Evolutionary conservation across 2,113 vertebrate species (phyloP).

Genomic region (Polyodon spathula): DNA sequence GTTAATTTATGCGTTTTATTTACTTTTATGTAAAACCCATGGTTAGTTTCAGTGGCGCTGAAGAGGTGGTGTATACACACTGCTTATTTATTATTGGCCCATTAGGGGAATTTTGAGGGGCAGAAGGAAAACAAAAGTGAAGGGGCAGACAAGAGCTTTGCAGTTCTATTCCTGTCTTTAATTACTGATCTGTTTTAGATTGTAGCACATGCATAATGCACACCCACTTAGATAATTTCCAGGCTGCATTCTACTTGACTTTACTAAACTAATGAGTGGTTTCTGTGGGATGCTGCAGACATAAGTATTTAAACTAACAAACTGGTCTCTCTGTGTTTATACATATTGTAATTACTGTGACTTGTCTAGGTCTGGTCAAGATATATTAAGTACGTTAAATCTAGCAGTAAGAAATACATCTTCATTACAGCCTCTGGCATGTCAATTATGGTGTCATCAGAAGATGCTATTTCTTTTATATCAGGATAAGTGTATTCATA

Average conservation of each 20-base stretch:
- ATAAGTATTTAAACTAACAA: not conserved
- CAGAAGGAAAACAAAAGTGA: not conserved
- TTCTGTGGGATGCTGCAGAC: not conserved
- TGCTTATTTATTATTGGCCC: not conserved
- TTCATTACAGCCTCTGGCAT: too few species aligned
- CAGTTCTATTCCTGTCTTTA: not conserved
- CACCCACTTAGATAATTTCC: not conserved
- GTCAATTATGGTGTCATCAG: too few species aligned
- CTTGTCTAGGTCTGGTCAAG: not conserved
- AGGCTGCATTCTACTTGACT: not conserved
- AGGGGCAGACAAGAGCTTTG: not conserved
- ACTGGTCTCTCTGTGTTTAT: not conserved
- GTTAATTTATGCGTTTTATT: too few species aligned
- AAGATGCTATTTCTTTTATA: too few species aligned
- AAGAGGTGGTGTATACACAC: not conserved
- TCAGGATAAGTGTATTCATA: too few species aligned
- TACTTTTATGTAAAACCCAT: too few species aligned
- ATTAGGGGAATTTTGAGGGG: not conserved
- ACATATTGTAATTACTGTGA: not conserved
- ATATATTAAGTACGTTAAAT: not conserved
- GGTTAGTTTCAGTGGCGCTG: not conserved
- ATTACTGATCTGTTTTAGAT: conserved; percentile 3
- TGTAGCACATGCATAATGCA: not conserved
- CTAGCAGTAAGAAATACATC: too few species aligned
- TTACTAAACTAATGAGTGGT: not conserved